Base-by-base conservation (phyloP, 2,113 vertebrate species). In the Dasypus novemcinctus region DNA sequence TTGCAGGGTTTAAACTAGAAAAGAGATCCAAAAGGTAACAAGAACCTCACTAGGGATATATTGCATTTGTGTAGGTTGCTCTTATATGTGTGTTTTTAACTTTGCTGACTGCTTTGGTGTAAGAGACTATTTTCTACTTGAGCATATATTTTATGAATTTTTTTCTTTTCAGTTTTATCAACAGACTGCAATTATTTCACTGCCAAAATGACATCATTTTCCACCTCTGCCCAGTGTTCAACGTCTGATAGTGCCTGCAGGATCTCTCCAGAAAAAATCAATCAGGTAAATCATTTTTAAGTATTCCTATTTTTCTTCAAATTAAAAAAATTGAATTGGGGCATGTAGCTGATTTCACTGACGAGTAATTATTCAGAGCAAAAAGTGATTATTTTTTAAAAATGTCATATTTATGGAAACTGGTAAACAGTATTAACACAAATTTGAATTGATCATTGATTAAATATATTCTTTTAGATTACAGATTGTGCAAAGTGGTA, bases 171-270 rank as follows among this genome's bases (percentile, higher is more conserved):
- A 98, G 95, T 96, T 49, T 90, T 87, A 86, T 64, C 93, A 90
- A n/a, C n/a, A 57, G 94, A 87, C 93, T 97, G 95, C 93, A 97
- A 0, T 36, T 75, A 95, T 59, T 91, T 97, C 97, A 97, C 98
- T 98, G 98, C 98, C 98, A 98, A 97, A 95, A 99, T 99, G 99
- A 99, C 98, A 96, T 98, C 99, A 33, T 96, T 98, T 96, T 94
- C 99, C 68, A 97, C 97, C 84, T 97, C 99, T 96, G 96, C 98
- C 95, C 98, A 99, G 95, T 96, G 98, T 91, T 97, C 98, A 89
- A 94, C 98, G 96, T 98, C 99, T 94, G 98, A 98, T 96, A 98
- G 97, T 68, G 82, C 99, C 98, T 99, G 98, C 98, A 98, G 98
- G 94, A 96, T 98, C 64, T 94, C 99, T 59, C 96, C 99, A 0